phyloP scores from a whole-genome alignment of 2,888 invertebrate species.

The Agrilus cyanescens region DNA sequence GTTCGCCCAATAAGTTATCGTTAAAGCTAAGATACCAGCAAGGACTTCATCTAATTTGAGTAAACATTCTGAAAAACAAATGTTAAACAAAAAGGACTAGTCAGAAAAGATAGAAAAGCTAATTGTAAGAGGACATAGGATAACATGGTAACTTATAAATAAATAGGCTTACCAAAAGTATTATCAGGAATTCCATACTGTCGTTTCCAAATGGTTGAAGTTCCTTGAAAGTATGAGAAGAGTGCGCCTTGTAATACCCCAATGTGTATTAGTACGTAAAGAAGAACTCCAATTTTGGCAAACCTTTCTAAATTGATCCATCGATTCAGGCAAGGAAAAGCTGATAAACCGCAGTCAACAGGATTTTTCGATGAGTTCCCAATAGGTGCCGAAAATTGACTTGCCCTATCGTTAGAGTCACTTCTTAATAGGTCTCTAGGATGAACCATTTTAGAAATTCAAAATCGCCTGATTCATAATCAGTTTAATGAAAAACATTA shows the following conservation, averaged over 20 bases:
- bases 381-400: constrained; percentile 25
- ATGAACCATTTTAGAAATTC: constrained; percentile 24
- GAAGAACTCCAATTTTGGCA: constrained; percentile 37
- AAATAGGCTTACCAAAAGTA: constrained; percentile 37
- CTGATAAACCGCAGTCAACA: constrained; percentile 40
- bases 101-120: not conserved
- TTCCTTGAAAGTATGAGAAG: constrained; percentile 39
- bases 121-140: no score
- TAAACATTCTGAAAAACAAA: constrained; percentile 43
- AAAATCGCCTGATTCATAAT: no score
- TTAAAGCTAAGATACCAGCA: constrained; percentile 40
- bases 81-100: not conserved
- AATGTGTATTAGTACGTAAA: constrained; percentile 32
- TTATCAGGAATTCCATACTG: constrained; percentile 35
- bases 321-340: constrained; percentile 33
- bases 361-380: constrained; percentile 18
- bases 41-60: constrained; percentile 42
- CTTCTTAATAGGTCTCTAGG: constrained; percentile 26
- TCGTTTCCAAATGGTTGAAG: constrained; percentile 37
- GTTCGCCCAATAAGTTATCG: constrained; percentile 46
- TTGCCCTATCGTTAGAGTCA: constrained; percentile 20
- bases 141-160: no score
- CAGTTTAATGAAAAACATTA: no score
- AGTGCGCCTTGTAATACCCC: constrained; percentile 36
- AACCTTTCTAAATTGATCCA: constrained; percentile 33